Evolutionary conservation across 2,113 vertebrate species (phyloP).

Genomic region (Microcebus jonahi): DNA sequence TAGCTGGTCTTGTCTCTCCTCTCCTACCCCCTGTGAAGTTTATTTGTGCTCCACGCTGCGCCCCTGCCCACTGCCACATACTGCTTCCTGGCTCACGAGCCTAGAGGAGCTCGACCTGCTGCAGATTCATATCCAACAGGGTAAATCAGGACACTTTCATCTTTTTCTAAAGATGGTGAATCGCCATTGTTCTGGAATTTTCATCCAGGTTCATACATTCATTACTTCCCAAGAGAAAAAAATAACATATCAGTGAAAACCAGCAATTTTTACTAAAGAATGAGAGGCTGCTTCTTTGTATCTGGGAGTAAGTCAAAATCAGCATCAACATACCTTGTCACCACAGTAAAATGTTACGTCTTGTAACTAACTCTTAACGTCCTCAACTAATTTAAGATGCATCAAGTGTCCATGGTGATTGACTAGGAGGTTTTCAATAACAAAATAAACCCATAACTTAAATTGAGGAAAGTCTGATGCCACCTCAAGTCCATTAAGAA

Average conservation of each 20-base stretch:
- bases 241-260: neutral
- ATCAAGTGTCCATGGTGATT: no score
- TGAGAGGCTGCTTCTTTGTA: no score
- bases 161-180: neutral
- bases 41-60: no score
- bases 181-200: neutral
- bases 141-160: neutral
- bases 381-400: neutral
- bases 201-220: no score
- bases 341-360: neutral
- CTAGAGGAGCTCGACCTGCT: no score
- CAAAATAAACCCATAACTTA: neutral
- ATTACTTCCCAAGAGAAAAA: neutral
- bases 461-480: no score
- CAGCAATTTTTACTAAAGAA: neutral
- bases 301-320: neutral
- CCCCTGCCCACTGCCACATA: fast-evolving
- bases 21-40: no score
- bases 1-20: neutral
- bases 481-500: neutral
- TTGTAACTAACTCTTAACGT: neutral
- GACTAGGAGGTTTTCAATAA: neutral
- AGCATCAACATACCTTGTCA: neutral
- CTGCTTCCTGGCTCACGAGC: fast-evolving
- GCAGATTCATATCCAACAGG: neutral